Conservation (phyloP, 2,888 invertebrate species). For the Bombylius major region DNA sequence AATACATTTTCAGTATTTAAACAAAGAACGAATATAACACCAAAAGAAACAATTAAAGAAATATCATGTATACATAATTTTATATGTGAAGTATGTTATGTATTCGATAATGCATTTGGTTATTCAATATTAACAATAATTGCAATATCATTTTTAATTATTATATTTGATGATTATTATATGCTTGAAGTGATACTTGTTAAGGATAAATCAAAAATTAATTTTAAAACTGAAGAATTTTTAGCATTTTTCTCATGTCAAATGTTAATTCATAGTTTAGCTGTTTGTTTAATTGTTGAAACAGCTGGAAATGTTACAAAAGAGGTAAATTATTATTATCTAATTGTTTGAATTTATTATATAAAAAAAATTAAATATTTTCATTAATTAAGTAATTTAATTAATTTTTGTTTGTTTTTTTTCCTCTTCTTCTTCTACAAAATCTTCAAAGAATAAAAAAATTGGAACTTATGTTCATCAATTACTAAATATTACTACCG, state of each 20-base stretch:
- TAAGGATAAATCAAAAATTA: slow-evolving; percentile 23
- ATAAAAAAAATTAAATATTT: not conserved
- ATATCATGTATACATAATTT: slow-evolving; percentile 29
- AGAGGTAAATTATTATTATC: slow-evolving; percentile 13
- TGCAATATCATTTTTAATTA: slow-evolving; percentile 31
- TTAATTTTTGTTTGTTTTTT: not conserved
- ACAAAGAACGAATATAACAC: slow-evolving; percentile 1
- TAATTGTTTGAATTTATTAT: too few relatives aligned
- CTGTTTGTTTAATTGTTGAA: slow-evolving; percentile 29
- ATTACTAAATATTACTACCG: slow-evolving; percentile 28
- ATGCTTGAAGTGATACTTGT: slow-evolving; percentile 29
- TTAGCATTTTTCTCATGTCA: slow-evolving; percentile 31
- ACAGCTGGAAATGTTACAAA: slow-evolving; percentile 26
- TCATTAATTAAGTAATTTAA: not conserved
- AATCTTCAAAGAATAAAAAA: slow-evolving; percentile 18
- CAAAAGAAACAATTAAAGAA: slow-evolving; percentile 26
- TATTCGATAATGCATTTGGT: slow-evolving; percentile 30
- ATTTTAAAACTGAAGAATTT: slow-evolving; percentile 29
- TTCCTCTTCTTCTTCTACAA: too few relatives aligned
- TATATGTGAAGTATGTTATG: slow-evolving; percentile 29
- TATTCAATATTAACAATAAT: slow-evolving; percentile 30
- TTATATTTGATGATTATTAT: slow-evolving; percentile 31
- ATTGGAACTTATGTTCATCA: slow-evolving; percentile 29
- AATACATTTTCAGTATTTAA: too few relatives aligned
- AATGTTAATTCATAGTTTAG: slow-evolving; percentile 29